Base-by-base conservation (phyloP, 1,140 invertebrate species). In the Drosophila sp. region DNA sequence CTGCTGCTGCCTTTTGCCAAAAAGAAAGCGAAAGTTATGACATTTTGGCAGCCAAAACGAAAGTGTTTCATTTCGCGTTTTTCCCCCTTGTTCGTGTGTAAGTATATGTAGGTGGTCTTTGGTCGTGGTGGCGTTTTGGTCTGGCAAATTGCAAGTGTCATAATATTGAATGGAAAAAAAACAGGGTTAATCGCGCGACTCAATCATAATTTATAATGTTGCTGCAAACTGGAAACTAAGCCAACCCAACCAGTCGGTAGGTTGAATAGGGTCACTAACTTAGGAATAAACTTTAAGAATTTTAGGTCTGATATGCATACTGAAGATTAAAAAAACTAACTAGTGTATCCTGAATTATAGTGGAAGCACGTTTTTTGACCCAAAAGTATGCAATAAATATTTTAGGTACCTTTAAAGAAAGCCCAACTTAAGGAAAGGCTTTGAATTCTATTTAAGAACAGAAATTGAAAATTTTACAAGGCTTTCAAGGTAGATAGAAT, bases 1-100 rank as follows among this genome's bases (percentile, higher is more conserved):
- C 56, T 58, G 17, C 29, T 29, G 58, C 55, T 74, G 72, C 55
- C 67, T 58, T 72, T 41, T 72, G 62, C 65, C 33, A 35, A 35
- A 35, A 66, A 56, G 83, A 85, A 85, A 87, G 79, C 82, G 82
- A 85, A 85, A 85, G 82, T 87, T 87, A 87, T 79, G 82, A 76
- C 82, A 87, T 72, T 82, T 79, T 79, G 82, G 83, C 79, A 76
- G 66, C 65, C 72, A 79, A 83, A 67, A 44, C 41, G 79, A 83
- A 76, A 83, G 79, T 87, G 69, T 65, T 78, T 76, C 44, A 50
- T 27, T 50, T 50, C 44, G 25, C 7, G 23, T 44, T 25, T 54
- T 63, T 41, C 32, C 10, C 50, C 2, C 41, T 61, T 69, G 67
- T 72, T 44, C 54, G 7, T 33, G 30, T 38, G 38, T 56, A 6